phyloP scores from a whole-genome alignment of 2,113 vertebrate species.

The Ptyas mucosa region DNA sequence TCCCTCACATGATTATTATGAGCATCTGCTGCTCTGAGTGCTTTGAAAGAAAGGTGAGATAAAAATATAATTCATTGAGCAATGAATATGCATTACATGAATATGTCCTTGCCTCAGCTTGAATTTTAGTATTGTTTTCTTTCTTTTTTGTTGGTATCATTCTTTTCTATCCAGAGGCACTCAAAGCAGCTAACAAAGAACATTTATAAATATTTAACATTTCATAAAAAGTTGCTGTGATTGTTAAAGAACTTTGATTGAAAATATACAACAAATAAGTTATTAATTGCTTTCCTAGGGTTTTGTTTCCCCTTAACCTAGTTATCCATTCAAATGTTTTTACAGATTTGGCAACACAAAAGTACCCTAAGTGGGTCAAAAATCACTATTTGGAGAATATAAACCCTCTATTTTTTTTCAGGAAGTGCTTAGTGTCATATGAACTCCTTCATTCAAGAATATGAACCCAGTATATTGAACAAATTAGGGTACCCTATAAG shows the following conservation, averaged over 20 bases:
- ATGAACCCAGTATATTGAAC: not conserved
- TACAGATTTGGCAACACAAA: not conserved
- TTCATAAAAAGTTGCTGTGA: not conserved
- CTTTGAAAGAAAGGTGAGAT: not conserved
- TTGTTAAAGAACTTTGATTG: not conserved
- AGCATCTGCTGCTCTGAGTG: not conserved
- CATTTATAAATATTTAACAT: not conserved
- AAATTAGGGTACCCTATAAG: not conserved
- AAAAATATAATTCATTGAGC: not conserved
- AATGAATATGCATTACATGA: not conserved
- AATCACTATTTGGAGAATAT: not conserved
- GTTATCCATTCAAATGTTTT: not conserved
- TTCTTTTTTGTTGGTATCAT: not conserved
- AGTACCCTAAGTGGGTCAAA: not conserved
- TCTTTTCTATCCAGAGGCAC: not conserved
- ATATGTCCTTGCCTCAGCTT: not conserved
- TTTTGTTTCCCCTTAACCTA: not conserved
- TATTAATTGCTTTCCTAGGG: not conserved
- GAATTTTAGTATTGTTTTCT: not conserved
- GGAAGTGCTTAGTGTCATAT: not conserved
- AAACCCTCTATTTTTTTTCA: not conserved
- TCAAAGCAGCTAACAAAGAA: not conserved
- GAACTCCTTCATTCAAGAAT: not conserved
- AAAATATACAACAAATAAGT: not conserved
- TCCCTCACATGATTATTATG: not conserved